A percentile compares a stretch with the other conserved stretches of the same genome.
Conservation (phyloP, 2,113 vertebrate species). For the Paradisaea rubra region DNA sequence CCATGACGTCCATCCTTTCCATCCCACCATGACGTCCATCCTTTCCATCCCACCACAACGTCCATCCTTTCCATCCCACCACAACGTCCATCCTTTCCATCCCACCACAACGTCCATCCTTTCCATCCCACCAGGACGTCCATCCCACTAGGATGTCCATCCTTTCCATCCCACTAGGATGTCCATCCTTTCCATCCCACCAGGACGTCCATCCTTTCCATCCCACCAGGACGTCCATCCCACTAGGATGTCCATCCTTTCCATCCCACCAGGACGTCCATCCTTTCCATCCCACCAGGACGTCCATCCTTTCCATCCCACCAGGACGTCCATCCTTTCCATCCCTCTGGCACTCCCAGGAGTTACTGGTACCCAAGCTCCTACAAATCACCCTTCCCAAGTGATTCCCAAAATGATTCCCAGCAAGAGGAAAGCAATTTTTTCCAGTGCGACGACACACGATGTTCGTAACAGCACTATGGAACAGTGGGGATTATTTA, state of each 20-base stretch:
- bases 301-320: not conserved
- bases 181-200: no score
- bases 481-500: not conserved
- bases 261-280: not conserved
- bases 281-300: not conserved
- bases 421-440: not conserved
- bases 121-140: not conserved
- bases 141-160: no score
- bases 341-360: not conserved
- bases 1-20: not conserved
- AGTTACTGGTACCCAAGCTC: not conserved
- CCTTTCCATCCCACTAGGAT: no score
- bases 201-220: no score
- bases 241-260: not conserved
- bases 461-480: not conserved
- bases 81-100: not conserved
- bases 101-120: not conserved
- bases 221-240: no score
- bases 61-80: not conserved
- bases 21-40: not conserved
- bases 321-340: not conserved
- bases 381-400: not conserved
- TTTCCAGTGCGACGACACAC: accelerated
- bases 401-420: not conserved
- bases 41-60: accelerated